Base-by-base conservation (phyloP, 2,797 vertebrate species). In the Hephaestus fuliginosus region DNA sequence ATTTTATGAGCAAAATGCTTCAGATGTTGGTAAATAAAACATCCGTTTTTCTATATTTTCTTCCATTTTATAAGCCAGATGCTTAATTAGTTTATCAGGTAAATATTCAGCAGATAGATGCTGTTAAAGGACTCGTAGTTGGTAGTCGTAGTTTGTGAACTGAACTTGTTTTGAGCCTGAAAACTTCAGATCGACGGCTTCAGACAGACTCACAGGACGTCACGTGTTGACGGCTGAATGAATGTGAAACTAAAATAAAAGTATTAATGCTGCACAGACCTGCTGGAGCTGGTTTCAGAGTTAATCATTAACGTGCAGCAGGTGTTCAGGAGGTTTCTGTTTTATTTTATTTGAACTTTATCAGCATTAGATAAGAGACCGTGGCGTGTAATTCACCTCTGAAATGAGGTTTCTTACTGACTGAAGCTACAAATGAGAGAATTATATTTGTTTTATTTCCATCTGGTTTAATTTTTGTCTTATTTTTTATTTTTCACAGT, bases 301-400 rank as follows among this genome's bases (percentile, higher is more conserved):
- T 69, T 61, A 13, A 76, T 44, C 25, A 48, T 15, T 46, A 57
- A 75, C 52, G 11, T 39, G 11, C n/a, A 65, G 7, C 10, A 30
- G 52, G 22, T 56, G 33, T 4, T 28, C n/a, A 20, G 53, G 12
- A 15, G 39, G 7, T 36, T 30, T 36, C 30, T 39, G n/a, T 22
- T 75, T 28, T 17, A 7, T 67, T n/a, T 52, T 67, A 22, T 53
- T 22, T 17, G 0, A 52, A 10, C 20, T 52, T 14, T 48, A 65
- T 65, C 17, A 8, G 18, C 30, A 20, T 64, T n/a, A 30, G 15
- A 61, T 28, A 55, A 7, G 36, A 11, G 25, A 18, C 22, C 5
- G 15, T n/a, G 43, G n/a, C 22, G 20, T 12, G 8, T 5, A 10
- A 13, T 41, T n/a, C 14, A 30, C 14, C 55, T 12, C 51, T 55